Evolutionary conservation across 2,797 vertebrate species (phyloP), one percentile per base, ranked within the genome.

Genomic region (Paguma larvata): DNA sequence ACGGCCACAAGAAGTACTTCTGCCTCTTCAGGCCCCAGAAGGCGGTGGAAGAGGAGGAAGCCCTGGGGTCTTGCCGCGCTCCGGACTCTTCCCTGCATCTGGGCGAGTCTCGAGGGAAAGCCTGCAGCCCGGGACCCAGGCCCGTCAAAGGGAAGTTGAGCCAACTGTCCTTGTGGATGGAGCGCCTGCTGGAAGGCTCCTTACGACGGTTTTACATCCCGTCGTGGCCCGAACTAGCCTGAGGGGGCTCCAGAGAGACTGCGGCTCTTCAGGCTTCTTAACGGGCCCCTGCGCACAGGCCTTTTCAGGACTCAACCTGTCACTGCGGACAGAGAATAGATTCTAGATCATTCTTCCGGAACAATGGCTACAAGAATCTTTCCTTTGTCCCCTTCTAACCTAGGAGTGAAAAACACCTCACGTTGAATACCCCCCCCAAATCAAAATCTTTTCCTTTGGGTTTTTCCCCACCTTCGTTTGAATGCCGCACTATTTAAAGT

Each of bases 1-100:
- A 99, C 0, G 99, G 99, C 73, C 99, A 99, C 98, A 99, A 99
- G 98, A 99, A 99, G 86, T 99, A 99, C 98, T 99, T 99, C 93
- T 99, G 99, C 97, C 99, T 99, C 73, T 99, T 99, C 95, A 99
- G 99, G 98, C 99, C 99, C 0, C 99, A 98, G 77, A 98, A 97
- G 46, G 96, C 97, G 0, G 98, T 98, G 4, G 99, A 99, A 4
- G 99, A 99, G 4, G 99, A 99, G 62, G 97, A 97, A 62, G 70
- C 96, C 41, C 0, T 95, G 92, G 99, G 98, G 48, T 95, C 95
- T 0, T 98, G 99, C 0, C 78, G 98, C 10, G 98, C 98, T 83
- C 98, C 98, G 0, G 95, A 99, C 38, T 98, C 98, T 53, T 97
- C 97, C 0, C 93, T 98, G 30, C 98, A 97, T 2, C 85, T 90